Evolutionary conservation across 2,888 invertebrate species (phyloP).

Genomic region (Cephus runcator): DNA sequence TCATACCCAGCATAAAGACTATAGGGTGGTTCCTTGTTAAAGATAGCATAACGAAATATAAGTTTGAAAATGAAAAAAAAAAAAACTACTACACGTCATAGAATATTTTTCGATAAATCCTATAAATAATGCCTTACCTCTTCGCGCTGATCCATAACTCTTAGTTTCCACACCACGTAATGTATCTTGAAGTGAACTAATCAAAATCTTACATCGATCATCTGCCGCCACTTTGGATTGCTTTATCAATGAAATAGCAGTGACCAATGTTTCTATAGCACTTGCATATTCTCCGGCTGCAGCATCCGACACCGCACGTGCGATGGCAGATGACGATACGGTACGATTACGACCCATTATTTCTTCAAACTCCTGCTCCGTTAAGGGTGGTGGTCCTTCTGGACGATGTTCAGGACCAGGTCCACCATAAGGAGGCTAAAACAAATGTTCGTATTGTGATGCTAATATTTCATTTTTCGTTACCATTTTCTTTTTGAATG

Average conservation of each 20-base stretch:
- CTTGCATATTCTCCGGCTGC: slow-evolving; percentile 97
- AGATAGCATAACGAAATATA: neutral
- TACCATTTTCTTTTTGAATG: neutral
- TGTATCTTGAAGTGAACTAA: slow-evolving; percentile 96
- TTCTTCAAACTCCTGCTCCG: slow-evolving; percentile 98
- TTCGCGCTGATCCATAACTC: slow-evolving; percentile 84
- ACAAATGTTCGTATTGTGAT: slow-evolving; percentile 4
- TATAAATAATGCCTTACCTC: slow-evolving; percentile 67
- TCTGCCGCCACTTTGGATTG: slow-evolving; percentile 96
- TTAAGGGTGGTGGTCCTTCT: slow-evolving; percentile 75
- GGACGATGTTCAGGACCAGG: slow-evolving; percentile 68
- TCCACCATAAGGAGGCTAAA: slow-evolving; percentile 70
- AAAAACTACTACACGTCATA: neutral
- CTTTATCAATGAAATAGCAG: slow-evolving; percentile 97
- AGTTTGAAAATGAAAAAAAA: neutral
- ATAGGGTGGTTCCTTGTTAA: neutral
- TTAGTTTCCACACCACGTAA: slow-evolving; percentile 97
- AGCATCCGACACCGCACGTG: slow-evolving; percentile 96
- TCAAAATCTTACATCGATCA: slow-evolving; percentile 97
- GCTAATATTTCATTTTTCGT: neutral
- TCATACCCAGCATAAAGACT: neutral
- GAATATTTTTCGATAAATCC: neutral
- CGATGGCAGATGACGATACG: slow-evolving; percentile 97
- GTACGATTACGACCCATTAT: slow-evolving; percentile 97
- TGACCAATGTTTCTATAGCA: slow-evolving; percentile 98